Evolutionary conservation across 2,888 invertebrate species (phyloP), one percentile per base, ranked within the genome.

Genomic region (Drosophila suboccidentalis): DNA sequence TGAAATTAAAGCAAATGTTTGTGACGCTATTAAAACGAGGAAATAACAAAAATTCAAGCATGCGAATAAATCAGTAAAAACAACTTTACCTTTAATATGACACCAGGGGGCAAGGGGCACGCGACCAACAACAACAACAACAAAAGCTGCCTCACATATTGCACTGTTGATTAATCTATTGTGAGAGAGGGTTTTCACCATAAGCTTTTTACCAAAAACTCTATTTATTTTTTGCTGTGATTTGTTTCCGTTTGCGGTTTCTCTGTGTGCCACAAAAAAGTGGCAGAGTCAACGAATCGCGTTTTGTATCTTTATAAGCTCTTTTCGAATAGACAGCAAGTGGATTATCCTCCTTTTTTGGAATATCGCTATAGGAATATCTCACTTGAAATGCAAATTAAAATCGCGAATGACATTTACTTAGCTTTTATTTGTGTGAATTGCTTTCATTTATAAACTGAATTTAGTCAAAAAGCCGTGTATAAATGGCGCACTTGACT

Each of bases 41-140:
- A 78, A 84, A 65, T 72, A 72, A 71, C 75, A 84, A 66, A 83
- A 83, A 84, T 87, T 83, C 70, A 67, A 67, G 71, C 81, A 61
- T 47, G 73, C 68, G 58, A 75, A 79, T 69, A 54, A 71, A 61
- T 70, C 64, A 71, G 65, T 55, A 36, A 36, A 36, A 64, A 62
- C 22, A 50, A 43, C 54, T 61, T 75, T 61, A 57, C 60, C 64
- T 66, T 39, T 32, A 54, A 36, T 47, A 43, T 50, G 63, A 44
- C 58, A 46, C 65, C 47, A 29, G 26, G 49, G 55, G 22, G 5
- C 34, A 54, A 38, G 38, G n/a, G 29, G 11, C 51, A 26, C 10
- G 8, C 13, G 41, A 29, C 29, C 29, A 22, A 22, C 22, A 22
- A 22, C 22, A 22, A 22, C 26, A 19, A 32, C 8, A 44, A 44